Percentiles rank a stretch among this genome's conserved stretches.
Evolutionary conservation across 92 coral and sea anemone genomes (phyloP).

Genomic region (Virgularia gustaviana): DNA sequence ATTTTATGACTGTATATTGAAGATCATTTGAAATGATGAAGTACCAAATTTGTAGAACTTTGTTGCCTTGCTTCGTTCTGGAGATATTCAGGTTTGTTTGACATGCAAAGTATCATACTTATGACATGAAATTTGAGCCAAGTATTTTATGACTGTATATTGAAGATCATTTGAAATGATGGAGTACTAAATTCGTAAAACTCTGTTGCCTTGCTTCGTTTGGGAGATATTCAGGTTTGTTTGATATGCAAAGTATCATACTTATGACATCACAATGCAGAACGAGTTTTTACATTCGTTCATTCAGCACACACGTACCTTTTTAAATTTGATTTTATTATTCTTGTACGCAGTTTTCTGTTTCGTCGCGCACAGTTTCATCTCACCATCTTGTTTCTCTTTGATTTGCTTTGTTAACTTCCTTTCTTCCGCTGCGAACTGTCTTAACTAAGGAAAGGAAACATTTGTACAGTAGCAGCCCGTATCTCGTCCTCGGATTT

Average conservation of each 20-base stretch:
- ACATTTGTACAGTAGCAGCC: background rate
- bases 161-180: background rate
- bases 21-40: too few species aligned
- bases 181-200: background rate
- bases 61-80: too few species aligned
- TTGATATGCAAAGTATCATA: too few species aligned
- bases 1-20: too few species aligned
- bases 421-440: constrained; percentile 79
- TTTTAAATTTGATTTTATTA: constrained; percentile 69
- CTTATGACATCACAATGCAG: too few species aligned
- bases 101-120: too few species aligned
- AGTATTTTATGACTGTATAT: too few species aligned
- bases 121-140: too few species aligned
- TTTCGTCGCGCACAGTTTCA: constrained; percentile 65
- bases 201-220: background rate
- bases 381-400: constrained; percentile 80
- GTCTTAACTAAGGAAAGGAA: constrained; percentile 46
- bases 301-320: constrained; percentile 31
- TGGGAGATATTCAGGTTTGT: too few species aligned
- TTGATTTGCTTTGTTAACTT: constrained; percentile 75
- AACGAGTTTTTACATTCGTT: background rate
- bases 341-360: constrained; percentile 93
- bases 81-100: too few species aligned
- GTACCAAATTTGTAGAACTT: too few species aligned
- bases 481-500: too few species aligned